Percentiles rank a stretch among this genome's conserved stretches.
phyloP scores from a whole-genome alignment of 1,140 invertebrate species.

The Aphis craccivora region DNA sequence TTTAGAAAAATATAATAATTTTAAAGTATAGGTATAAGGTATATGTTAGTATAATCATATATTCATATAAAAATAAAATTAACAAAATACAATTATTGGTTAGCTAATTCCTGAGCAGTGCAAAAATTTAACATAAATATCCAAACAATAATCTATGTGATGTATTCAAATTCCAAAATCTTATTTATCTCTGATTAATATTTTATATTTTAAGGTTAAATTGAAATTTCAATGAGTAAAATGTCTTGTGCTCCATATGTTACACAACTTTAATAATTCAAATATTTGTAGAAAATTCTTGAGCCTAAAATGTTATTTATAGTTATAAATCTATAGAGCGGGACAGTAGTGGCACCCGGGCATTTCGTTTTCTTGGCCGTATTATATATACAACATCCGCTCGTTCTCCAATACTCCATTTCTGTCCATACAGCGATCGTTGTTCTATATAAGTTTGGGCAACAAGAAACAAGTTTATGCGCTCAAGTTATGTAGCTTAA shows the following conservation, averaged over 20 bases:
- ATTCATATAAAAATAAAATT: neutral
- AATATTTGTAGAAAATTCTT: neutral
- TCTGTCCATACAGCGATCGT: neutral
- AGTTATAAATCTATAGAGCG: neutral
- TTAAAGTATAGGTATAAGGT: neutral
- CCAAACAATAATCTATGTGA: neutral
- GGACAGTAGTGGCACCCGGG: neutral
- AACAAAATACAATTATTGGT: neutral
- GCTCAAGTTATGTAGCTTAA: neutral
- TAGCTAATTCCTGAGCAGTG: neutral
- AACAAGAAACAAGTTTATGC: constrained; percentile 47
- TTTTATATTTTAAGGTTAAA: neutral
- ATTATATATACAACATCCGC: neutral
- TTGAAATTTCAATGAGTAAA: neutral
- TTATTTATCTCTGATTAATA: neutral
- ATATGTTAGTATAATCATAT: neutral
- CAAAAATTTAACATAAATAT: neutral
- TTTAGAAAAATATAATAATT: neutral
- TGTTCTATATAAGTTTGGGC: neutral
- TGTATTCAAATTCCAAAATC: neutral
- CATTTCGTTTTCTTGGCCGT: constrained; percentile 1
- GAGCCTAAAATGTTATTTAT: neutral
- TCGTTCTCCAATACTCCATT: neutral
- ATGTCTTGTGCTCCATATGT: neutral
- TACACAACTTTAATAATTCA: neutral